These are phyloP conservation scores for Oasisia sp. DNA, from an alignment of 2,888 invertebrate species.

Conservation along the genomic window DNA sequence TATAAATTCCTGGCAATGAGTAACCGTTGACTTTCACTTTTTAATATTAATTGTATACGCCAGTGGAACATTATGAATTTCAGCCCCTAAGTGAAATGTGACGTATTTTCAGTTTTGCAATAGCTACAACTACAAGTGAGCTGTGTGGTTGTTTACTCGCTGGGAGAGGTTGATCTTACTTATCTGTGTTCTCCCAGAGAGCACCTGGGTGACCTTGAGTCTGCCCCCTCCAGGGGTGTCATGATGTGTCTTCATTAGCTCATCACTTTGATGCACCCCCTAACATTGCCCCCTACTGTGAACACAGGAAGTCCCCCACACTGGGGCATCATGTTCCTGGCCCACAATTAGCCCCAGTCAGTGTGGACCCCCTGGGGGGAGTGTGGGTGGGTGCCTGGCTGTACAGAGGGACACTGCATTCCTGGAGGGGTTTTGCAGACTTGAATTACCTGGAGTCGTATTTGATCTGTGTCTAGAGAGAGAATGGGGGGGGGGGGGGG, in stretches of 20 bases:
- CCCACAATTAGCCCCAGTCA: background rate
- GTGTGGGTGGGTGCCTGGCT: background rate
- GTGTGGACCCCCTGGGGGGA: background rate
- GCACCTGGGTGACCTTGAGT: background rate
- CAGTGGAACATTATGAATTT: no score
- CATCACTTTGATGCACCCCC: conserved; percentile 1
- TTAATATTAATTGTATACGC: no score
- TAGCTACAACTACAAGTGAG: background rate
- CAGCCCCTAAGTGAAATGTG: no score
- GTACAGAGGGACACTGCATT: background rate
- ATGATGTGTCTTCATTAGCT: background rate
- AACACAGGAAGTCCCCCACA: background rate
- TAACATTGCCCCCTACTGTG: background rate
- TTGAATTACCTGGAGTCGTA: background rate
- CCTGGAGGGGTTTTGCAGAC: background rate
- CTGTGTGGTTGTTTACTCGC: background rate
- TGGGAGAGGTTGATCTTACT: background rate
- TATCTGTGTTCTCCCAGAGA: background rate
- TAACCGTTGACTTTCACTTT: no score
- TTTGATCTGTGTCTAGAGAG: background rate
- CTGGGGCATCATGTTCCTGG: background rate
- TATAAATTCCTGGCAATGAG: no score
- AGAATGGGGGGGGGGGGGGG: no score
- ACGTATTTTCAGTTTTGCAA: background rate
- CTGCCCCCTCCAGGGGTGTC: background rate